phyloP scores from a whole-genome alignment of 35 echinoderm and acorn worm genomes.

The Apostichopus californicus region DNA sequence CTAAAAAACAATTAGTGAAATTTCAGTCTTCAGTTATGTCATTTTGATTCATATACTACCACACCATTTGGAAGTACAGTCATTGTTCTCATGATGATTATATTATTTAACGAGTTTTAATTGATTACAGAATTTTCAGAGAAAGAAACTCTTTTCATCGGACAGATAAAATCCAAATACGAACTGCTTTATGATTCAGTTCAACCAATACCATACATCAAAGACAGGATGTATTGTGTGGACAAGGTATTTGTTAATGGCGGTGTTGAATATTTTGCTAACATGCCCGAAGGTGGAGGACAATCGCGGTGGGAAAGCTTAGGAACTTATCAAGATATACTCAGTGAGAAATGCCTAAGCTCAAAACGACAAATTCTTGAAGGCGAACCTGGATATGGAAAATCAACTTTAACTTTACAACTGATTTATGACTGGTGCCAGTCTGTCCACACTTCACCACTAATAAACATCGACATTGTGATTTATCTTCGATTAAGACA shows the following conservation, averaged over 20 bases:
- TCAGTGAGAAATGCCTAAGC: neutral
- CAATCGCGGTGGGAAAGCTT: neutral
- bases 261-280: neutral
- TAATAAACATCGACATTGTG: neutral
- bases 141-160: neutral
- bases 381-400: conserved; percentile 27
- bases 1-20: too few species aligned
- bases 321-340: neutral
- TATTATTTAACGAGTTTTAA: too few species aligned
- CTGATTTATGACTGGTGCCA: neutral
- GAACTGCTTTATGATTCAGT: neutral
- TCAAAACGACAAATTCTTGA: neutral
- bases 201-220: conserved; percentile 22
- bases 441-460: neutral
- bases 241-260: conserved; percentile 7
- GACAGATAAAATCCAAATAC: neutral
- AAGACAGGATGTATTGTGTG: conserved; percentile 21
- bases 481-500: neutral
- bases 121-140: neutral
- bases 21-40: too few species aligned
- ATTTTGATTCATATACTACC: too few species aligned
- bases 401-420: neutral
- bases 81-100: too few species aligned
- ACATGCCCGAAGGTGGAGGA: neutral
- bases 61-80: too few species aligned